phyloP scores from a whole-genome alignment of 1,140 invertebrate species.

The Radopholus similis region DNA sequence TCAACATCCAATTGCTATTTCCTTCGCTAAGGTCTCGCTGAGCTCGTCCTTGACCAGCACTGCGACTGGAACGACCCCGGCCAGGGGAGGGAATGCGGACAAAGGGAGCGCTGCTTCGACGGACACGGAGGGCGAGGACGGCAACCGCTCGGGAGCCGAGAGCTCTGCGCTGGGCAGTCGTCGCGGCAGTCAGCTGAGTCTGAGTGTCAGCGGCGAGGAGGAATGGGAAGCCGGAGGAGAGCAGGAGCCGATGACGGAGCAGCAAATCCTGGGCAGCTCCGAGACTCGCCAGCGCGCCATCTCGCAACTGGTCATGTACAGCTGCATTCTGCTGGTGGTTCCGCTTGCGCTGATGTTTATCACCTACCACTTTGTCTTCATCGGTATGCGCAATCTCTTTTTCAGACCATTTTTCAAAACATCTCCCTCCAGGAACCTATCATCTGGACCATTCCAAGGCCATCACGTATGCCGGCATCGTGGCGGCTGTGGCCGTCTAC shows the following conservation, averaged over 20 bases:
- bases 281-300: conserved; percentile 21
- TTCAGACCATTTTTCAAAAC: conserved; percentile 35
- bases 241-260: not conserved
- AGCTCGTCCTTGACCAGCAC: conserved; percentile 8
- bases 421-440: too few species aligned
- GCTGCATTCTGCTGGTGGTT: conserved; percentile 34
- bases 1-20: too few species aligned
- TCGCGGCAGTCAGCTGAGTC: not conserved
- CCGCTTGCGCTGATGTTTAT: conserved; percentile 37
- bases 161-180: not conserved
- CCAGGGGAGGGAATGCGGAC: too few species aligned
- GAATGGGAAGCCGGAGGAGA: not conserved
- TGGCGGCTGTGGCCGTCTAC: conserved; percentile 26
- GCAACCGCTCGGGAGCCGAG: not conserved
- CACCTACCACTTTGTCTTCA: conserved; percentile 33
- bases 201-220: not conserved
- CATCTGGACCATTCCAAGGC: conserved; percentile 33
- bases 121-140: not conserved
- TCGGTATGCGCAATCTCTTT: conserved; percentile 9
- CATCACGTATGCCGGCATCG: conserved; percentile 34
- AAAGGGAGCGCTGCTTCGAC: not conserved
- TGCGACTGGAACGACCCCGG: too few species aligned
- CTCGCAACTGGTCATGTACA: conserved; percentile 28
- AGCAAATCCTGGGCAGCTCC: not conserved
- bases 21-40: not conserved